Percentiles rank a stretch among this genome's conserved stretches.
phyloP scores from a whole-genome alignment of 2,113 vertebrate species.

The Leptodactylus fuscus region DNA sequence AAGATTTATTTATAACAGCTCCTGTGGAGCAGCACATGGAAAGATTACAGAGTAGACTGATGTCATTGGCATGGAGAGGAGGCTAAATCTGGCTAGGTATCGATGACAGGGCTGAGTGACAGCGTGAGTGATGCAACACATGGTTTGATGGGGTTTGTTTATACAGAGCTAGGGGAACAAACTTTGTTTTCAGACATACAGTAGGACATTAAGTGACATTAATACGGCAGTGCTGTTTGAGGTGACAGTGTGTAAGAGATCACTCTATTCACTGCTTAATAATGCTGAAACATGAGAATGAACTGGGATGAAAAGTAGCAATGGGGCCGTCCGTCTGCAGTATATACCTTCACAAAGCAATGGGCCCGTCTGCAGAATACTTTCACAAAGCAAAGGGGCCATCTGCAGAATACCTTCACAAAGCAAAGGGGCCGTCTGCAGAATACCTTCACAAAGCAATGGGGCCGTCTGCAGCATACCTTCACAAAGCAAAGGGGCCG shows the following conservation, averaged over 20 bases:
- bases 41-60: slow-evolving; percentile 53
- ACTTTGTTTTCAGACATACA: slow-evolving; percentile 25
- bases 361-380: too few relatives aligned
- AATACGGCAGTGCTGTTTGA: not conserved
- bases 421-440: too few relatives aligned
- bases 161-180: slow-evolving; percentile 27
- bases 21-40: slow-evolving; percentile 53
- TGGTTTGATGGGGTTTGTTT: slow-evolving; percentile 53
- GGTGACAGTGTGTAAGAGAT: not conserved
- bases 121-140: slow-evolving; percentile 55
- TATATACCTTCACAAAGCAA: too few relatives aligned
- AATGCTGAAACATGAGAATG: too few relatives aligned
- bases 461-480: too few relatives aligned
- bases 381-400: too few relatives aligned
- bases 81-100: slow-evolving; percentile 50
- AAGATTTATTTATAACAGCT: slow-evolving; percentile 53
- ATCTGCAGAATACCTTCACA: too few relatives aligned
- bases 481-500: too few relatives aligned
- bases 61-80: slow-evolving; percentile 47
- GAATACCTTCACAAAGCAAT: too few relatives aligned
- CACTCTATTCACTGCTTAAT: not conserved
- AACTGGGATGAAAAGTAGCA: too few relatives aligned
- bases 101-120: slow-evolving; percentile 52
- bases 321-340: too few relatives aligned
- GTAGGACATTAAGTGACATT: not conserved